These are phyloP conservation scores for Epinotia bilunana DNA, from an alignment of 2,888 invertebrate species.

Conservation along the genomic window DNA sequence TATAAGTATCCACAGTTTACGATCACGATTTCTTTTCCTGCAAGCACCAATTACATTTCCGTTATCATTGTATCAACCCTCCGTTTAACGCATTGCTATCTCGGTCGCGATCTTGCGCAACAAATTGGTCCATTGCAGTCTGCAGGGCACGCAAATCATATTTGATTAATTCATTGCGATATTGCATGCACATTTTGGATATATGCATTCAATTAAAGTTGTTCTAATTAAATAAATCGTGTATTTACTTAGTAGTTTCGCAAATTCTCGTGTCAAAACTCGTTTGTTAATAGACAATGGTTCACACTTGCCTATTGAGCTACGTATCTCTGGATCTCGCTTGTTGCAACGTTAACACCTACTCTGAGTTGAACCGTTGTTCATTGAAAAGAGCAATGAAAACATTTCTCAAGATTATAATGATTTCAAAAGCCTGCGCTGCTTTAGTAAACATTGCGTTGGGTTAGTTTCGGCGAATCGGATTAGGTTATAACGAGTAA, in stretches of 20 bases:
- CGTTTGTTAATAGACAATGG: conserved; percentile 79
- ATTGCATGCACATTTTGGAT: conserved; percentile 59
- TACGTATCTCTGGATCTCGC: conserved; percentile 74
- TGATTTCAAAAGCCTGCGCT: conserved; percentile 42
- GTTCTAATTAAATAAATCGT: conserved; percentile 77
- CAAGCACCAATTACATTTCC: conserved; percentile 35
- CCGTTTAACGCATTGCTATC: conserved; percentile 39
- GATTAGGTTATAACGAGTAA: conserved; percentile 14
- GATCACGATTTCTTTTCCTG: conserved; percentile 36
- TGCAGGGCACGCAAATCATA: conserved; percentile 61
- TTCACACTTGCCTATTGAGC: conserved; percentile 80
- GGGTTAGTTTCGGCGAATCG: conserved; percentile 31
- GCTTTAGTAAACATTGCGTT: conserved; percentile 36
- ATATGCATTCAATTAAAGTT: conserved; percentile 70
- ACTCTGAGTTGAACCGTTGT: conserved; percentile 56
- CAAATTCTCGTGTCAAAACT: conserved; percentile 80
- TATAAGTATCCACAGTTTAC: conserved; percentile 3
- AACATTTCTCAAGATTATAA: conserved; percentile 45
- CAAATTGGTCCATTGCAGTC: conserved; percentile 49
- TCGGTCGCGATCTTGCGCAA: conserved; percentile 54
- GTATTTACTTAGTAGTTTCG: conserved; percentile 80
- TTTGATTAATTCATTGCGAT: conserved; percentile 70
- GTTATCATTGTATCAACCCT: conserved; percentile 38
- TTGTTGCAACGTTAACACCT: conserved; percentile 55
- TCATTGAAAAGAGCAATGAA: conserved; percentile 55